phyloP scores from a whole-genome alignment of 1,140 invertebrate species.

The Drosophila teissieri region DNA sequence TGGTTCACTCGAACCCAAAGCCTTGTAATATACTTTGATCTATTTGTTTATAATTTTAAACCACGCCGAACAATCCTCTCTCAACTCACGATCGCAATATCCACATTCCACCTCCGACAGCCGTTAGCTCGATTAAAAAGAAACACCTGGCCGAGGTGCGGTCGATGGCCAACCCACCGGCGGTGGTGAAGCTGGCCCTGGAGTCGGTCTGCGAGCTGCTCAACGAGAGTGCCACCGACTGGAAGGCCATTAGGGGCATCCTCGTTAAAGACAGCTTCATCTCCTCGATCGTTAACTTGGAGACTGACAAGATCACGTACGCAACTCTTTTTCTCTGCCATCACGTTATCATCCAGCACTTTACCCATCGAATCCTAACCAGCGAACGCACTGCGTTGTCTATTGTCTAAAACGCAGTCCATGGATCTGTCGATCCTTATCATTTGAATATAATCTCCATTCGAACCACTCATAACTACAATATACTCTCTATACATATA shows the following conservation, averaged over 20 bases:
- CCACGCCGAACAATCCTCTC: slow-evolving; percentile 31
- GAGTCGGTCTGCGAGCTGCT: slow-evolving; percentile 98
- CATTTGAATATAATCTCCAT: slow-evolving; percentile 43
- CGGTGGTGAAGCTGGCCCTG: slow-evolving; percentile 95
- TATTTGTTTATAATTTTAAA: slow-evolving; percentile 47
- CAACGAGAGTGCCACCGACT: slow-evolving; percentile 93
- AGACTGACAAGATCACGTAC: slow-evolving; percentile 97
- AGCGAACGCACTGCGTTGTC: slow-evolving; percentile 1
- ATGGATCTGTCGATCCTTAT: slow-evolving; percentile 16
- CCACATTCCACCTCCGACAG: slow-evolving; percentile 85
- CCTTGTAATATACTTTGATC: slow-evolving; percentile 23
- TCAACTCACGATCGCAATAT: slow-evolving; percentile 18
- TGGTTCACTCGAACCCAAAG: neutral
- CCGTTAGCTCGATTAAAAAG: slow-evolving; percentile 98
- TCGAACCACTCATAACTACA: slow-evolving; percentile 44
- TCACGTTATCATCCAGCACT: slow-evolving; percentile 73
- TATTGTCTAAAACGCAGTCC: slow-evolving; percentile 11
- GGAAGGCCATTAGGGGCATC: slow-evolving; percentile 96
- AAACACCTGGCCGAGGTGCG: slow-evolving; percentile 97
- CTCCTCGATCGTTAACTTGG: slow-evolving; percentile 98
- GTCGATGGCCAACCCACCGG: slow-evolving; percentile 97
- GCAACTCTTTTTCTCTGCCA: slow-evolving; percentile 85
- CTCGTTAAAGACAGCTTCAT: slow-evolving; percentile 99
- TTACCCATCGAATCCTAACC: slow-evolving; percentile 54
- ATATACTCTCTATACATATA: slow-evolving; percentile 40